Evolutionary conservation across 2,888 invertebrate species (phyloP), one percentile per base, ranked within the genome.

Genomic region (Tiphia femorata): DNA sequence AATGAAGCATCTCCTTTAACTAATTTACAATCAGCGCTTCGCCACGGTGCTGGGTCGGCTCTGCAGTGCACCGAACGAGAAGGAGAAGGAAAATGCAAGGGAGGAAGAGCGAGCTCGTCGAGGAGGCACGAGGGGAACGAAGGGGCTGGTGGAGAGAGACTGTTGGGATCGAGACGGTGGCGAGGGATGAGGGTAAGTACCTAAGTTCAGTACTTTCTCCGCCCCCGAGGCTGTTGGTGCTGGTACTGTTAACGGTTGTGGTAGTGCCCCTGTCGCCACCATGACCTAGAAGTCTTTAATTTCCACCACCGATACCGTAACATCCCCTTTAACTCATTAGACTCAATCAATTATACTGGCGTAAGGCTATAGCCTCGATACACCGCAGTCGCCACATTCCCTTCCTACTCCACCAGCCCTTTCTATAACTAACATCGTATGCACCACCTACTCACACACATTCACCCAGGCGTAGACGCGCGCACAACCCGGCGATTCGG

Each of bases 1-100:
- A 79, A 81, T 74, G 76, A 78, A 77, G 74, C 77, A 79, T 81
- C 80, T 76, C 76, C 81, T 81, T 81, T 80, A 81, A 81, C 78
- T 80, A 81, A 81, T 80, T 81, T 79, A 74, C 77, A 81, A 81
- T 81, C 80, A 80, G 75, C 76, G 63, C 67, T 64, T 62, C 60
- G 63, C 63, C 58, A 62, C 57, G 62, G 40, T 47, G n/a, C n/a
- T 49, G 54, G 37, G 44, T 53, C 44, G 52, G 41, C 29, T n/a
- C 49, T 40, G 58, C 56, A 35, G 64, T 63, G 58, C 56, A 42
- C 35, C 55, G 29, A 55, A 35, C 16, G 33, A 58, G 30, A 41
- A 20, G 38, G 23, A 27, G 29, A 30, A 25, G 21, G 40, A 30
- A 7, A 35, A 55, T 56, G 50, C 57, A 53, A 30, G 35, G 58